Conservation (phyloP, 1,140 invertebrate species). For the Zeugodacus cucurbitae region DNA sequence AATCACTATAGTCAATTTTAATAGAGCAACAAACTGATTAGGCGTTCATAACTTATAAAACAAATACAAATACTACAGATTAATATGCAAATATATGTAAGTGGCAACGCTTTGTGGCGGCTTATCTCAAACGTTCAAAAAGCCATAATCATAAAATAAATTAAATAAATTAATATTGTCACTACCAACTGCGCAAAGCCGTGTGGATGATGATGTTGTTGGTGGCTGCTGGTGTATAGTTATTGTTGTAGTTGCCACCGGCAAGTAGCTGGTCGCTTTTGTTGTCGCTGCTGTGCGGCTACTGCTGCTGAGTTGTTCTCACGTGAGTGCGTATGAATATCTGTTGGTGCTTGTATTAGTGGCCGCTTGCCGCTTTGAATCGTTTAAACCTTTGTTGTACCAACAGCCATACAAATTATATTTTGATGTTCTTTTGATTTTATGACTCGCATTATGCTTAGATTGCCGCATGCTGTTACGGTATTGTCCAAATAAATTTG, state of each 20-base stretch:
- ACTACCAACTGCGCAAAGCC: slow-evolving; percentile 2
- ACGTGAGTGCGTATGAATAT: not conserved
- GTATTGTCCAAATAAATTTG: not conserved
- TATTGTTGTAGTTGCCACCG: not conserved
- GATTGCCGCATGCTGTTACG: not conserved
- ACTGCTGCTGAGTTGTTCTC: not conserved
- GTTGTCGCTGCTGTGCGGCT: not conserved
- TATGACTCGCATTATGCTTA: not conserved
- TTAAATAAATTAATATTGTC: slow-evolving; percentile 38
- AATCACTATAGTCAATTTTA: not conserved
- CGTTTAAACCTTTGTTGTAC: slow-evolving; percentile 5
- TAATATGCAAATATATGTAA: not conserved
- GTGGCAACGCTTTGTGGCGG: not conserved
- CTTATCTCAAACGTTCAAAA: slow-evolving; percentile 39
- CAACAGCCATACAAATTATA: slow-evolving; percentile 31
- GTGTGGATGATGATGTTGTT: not conserved
- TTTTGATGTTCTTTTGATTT: slow-evolving; percentile 18
- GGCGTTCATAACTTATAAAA: not conserved
- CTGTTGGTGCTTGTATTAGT: not conserved
- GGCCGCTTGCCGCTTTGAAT: not conserved
- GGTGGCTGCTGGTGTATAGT: not conserved
- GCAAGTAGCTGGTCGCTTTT: not conserved
- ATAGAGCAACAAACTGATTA: slow-evolving; percentile 34
- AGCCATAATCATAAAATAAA: slow-evolving; percentile 34
- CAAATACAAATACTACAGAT: slow-evolving; percentile 15